Conservation (phyloP, 1,140 invertebrate genomes). For the Megathymus violae region DNA sequence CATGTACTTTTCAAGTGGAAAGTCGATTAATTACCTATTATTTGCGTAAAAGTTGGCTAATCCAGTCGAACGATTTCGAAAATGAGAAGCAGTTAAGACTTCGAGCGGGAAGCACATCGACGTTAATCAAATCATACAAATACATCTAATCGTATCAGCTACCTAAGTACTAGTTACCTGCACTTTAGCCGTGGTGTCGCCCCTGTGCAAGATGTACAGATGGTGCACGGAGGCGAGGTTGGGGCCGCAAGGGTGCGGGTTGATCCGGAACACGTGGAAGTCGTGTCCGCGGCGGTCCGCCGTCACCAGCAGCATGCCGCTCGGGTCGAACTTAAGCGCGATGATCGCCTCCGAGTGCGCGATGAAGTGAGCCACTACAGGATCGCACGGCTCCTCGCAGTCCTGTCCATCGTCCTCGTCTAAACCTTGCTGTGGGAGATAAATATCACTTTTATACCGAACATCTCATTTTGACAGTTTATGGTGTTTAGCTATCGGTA, state of each 20-base stretch:
- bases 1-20: no score
- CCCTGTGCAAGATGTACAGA: conserved; percentile 96
- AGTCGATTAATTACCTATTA: no score
- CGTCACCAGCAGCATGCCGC: conserved; percentile 95
- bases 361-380: conserved; percentile 96
- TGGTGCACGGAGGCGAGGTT: conserved; percentile 96
- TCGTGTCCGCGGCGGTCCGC: conserved; percentile 97
- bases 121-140: no score
- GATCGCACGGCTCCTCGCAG: conserved; percentile 84
- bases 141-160: no score
- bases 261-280: conserved; percentile 97
- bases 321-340: conserved; percentile 95
- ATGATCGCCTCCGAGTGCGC: conserved; percentile 97
- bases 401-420: conserved; percentile 85
- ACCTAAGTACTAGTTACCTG: no score
- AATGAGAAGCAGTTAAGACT: no score
- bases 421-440: conserved; percentile 75
- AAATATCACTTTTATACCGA: no score
- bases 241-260: conserved; percentile 95
- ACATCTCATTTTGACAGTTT: no score
- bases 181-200: conserved; percentile 92
- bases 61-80: no score
- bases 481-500: no score
- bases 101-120: no score
- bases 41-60: no score